These are phyloP conservation scores for Decapterus maruadsi DNA, from an alignment of 2,797 vertebrate species.

Conservation along the genomic window DNA sequence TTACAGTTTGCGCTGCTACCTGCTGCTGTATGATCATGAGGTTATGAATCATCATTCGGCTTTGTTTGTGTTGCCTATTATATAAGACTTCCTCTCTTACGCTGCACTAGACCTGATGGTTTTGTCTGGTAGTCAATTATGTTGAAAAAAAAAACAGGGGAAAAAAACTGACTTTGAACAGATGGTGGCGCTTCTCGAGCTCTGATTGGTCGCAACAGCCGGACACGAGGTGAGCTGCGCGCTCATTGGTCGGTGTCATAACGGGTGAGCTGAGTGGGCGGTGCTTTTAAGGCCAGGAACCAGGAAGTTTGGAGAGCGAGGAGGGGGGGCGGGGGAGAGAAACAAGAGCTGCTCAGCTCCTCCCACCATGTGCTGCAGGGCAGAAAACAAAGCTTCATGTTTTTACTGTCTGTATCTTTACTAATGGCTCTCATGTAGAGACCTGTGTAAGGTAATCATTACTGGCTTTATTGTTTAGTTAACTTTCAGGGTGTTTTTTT, in stretches of 20 bases:
- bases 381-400: conserved; percentile 24
- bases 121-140: conserved; percentile 50
- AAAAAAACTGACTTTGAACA: conserved; percentile 14
- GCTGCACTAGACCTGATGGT: conserved; percentile 32
- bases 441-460: not conserved
- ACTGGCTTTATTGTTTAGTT: not conserved
- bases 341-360: conserved; percentile 20
- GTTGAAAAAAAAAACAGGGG: not conserved
- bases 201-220: conserved; percentile 75
- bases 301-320: conserved; percentile 59
- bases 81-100: conserved; percentile 32
- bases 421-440: not conserved
- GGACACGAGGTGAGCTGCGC: conserved; percentile 58
- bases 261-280: conserved; percentile 91
- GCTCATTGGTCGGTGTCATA: conserved; percentile 88
- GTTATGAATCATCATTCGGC: conserved; percentile 16
- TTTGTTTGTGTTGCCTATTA: conserved; percentile 54
- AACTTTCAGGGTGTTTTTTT: not conserved
- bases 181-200: conserved; percentile 37
- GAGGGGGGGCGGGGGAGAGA: not conserved
- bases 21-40: conserved; percentile 16
- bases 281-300: conserved; percentile 75
- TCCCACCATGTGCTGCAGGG: conserved; percentile 56
- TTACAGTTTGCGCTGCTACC: fast-evolving
- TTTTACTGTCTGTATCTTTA: not conserved